A percentile compares a stretch with the other conserved stretches of the same genome.
phyloP scores from a whole-genome alignment of 2,888 invertebrate species.

The Periphyllus acericola region DNA sequence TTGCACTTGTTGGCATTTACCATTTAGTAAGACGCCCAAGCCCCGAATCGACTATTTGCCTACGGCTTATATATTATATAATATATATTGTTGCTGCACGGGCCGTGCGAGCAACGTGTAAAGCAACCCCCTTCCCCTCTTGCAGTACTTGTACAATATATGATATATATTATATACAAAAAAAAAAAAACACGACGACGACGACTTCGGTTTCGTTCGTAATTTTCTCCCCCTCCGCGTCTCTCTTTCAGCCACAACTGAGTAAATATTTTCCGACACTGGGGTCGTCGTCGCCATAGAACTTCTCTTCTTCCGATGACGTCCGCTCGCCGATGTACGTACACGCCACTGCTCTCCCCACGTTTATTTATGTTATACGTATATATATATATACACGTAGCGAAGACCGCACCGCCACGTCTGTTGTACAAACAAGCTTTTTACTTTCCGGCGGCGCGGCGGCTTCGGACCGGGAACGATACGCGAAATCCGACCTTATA shows the following conservation, averaged over 20 bases:
- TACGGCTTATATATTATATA: neutral
- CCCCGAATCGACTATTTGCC: no score
- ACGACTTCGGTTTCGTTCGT: neutral
- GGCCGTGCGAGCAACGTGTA: neutral
- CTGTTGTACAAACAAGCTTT: neutral
- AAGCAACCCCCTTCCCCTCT: neutral
- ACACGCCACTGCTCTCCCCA: neutral
- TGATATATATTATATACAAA: neutral
- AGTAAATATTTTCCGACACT: slow-evolving; percentile 21
- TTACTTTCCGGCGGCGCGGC: neutral
- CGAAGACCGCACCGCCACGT: neutral
- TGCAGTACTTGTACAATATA: neutral
- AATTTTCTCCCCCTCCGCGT: neutral
- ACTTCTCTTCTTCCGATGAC: neutral
- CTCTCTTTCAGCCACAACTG: neutral
- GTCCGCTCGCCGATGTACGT: neutral
- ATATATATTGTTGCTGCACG: neutral
- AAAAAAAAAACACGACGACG: neutral
- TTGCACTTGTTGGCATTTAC: no score
- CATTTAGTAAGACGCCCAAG: no score
- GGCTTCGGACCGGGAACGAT: neutral
- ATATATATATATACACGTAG: no score
- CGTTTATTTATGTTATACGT: neutral
- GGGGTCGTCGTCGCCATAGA: neutral
- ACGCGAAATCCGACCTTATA: neutral